These are phyloP conservation scores for Magallana ariakensis DNA, from an alignment of 1,140 invertebrate genomes.

Conservation along the genomic window DNA sequence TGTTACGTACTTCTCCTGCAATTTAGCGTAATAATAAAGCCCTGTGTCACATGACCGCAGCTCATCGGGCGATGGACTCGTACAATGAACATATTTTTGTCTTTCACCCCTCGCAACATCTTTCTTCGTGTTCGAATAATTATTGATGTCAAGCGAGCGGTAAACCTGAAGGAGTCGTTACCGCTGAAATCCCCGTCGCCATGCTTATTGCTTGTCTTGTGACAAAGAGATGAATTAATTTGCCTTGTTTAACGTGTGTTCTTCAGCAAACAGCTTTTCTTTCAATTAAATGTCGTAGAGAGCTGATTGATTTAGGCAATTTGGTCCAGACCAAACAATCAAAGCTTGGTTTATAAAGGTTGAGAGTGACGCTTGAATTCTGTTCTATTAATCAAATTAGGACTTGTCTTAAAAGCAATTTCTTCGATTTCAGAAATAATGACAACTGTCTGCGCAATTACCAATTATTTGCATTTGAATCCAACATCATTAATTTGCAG, in stretches of 20 bases:
- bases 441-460: not conserved
- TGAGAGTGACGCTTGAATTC: not conserved
- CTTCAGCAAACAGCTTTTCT: conserved; percentile 12
- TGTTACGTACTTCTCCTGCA: too few species aligned
- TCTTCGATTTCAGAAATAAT: conserved; percentile 15
- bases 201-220: conserved; percentile 18
- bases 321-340: not conserved
- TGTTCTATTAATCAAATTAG: conserved; percentile 6
- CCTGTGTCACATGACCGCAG: too few species aligned
- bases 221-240: conserved; percentile 35
- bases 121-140: not conserved
- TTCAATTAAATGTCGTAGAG: conserved; percentile 21
- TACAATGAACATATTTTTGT: not conserved
- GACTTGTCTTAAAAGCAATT: conserved; percentile 2
- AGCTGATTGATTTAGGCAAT: conserved; percentile 1
- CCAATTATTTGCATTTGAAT: conserved; percentile 21
- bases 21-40: too few species aligned
- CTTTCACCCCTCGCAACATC: not conserved
- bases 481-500: not conserved
- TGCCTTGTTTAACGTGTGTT: conserved; percentile 13
- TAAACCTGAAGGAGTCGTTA: not conserved
- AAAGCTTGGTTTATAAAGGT: not conserved
- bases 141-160: not conserved
- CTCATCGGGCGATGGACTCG: too few species aligned
- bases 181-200: not conserved